Evolutionary conservation across 2,888 invertebrate genomes (phyloP), one percentile per base, ranked within the genome.

Genomic region (Polietes domitor): DNA sequence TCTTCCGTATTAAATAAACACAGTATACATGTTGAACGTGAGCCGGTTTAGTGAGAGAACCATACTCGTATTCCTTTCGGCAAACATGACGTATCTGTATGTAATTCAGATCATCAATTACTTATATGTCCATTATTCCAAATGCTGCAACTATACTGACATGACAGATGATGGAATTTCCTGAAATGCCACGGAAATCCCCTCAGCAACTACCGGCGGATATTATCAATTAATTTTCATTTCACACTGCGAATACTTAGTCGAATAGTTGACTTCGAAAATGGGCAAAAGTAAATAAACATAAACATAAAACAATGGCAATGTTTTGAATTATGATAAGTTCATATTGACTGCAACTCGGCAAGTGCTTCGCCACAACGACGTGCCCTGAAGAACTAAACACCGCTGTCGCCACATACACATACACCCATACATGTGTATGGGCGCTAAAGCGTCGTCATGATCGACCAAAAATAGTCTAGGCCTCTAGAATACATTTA

Each of bases 291-390:
- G 10, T 12, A 74, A 47, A 41, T 32, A 77, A 70, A 70, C 19
- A 41, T 32, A 77, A 70, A 70, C 19, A 63, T n/a, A 28, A 28
- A 15, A 28, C 15, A 28, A 15, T 0, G 21, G n/a, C 65, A 58
- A 79, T 83, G 74, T 43, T 65, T 58, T 80, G 79, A 77, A 78
- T 83, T 83, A 72, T 75, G 80, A 80, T 80, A 63, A 75, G 71
- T 80, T 80, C 26, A 61, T 76, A 61, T 61, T 5, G 17, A 72
- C 72, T 58, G 15, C 24, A 55, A 63, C 68, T 50, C 61, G 53
- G 37, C 63, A 74, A 70, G 70, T 70, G 78, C 47, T 55, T 17
- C 9, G n/a, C 3, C 15, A 4, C 61, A 76, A 65, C 43, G 71
- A 76, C 82, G 79, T 77, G 82, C 61, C 41, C 37, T 50, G 37